Conservation (phyloP, 2,113 vertebrate species). For the Ancistrus triradiatus region DNA sequence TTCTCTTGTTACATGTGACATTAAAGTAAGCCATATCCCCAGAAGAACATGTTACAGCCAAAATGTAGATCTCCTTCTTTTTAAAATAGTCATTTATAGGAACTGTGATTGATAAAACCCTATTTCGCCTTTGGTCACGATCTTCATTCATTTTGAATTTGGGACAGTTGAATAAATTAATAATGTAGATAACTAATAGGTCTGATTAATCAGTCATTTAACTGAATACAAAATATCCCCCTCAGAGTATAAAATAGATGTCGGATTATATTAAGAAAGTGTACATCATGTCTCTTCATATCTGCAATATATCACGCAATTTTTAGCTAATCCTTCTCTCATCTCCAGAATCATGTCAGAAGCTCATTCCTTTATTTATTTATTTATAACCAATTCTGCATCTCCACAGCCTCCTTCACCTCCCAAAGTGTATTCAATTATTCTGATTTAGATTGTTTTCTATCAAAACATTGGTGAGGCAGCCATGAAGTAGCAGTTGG, state of each 20-base stretch:
- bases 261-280: slow-evolving; percentile 30
- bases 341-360: slow-evolving; percentile 2
- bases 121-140: slow-evolving; percentile 32
- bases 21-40: no score
- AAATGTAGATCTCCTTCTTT: no score
- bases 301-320: slow-evolving; percentile 21
- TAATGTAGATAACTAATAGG: slow-evolving; percentile 35
- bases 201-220: slow-evolving; percentile 40
- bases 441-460: slow-evolving; percentile 63
- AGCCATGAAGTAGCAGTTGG: slow-evolving; percentile 45
- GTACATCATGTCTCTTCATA: slow-evolving; percentile 11
- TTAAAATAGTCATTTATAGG: slow-evolving; percentile 22
- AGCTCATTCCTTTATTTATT: slow-evolving; percentile 3
- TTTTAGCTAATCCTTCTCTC: slow-evolving; percentile 17
- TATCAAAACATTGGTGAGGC: slow-evolving; percentile 54
- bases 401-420: slow-evolving; percentile 52
- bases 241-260: slow-evolving; percentile 34
- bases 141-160: slow-evolving; percentile 37
- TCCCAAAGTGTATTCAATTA: slow-evolving; percentile 61
- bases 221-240: slow-evolving; percentile 27
- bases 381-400: slow-evolving; percentile 22
- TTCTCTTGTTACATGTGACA: no score
- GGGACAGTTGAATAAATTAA: slow-evolving; percentile 38
- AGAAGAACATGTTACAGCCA: no score
- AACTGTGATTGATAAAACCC: slow-evolving; percentile 17